These are phyloP conservation scores for Holacanthus passer DNA, from an alignment of 2,113 vertebrate species.

Conservation along the genomic window DNA sequence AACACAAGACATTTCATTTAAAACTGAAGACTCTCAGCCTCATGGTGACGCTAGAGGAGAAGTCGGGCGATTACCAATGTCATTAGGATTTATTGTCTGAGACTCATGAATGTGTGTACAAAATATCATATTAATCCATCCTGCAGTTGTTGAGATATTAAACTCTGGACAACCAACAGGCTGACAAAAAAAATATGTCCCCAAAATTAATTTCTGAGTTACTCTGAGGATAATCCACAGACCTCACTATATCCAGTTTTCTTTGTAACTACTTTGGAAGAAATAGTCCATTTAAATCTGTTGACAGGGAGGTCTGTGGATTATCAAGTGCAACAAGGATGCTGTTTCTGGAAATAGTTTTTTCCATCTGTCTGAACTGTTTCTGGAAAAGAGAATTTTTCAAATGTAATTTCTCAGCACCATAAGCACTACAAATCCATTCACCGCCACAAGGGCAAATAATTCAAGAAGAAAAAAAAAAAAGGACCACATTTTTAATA, in stretches of 20 bases:
- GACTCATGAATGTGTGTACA: not conserved
- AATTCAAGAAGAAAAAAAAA: not conserved
- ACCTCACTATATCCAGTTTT: not conserved
- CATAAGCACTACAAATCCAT: not conserved
- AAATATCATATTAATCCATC: not conserved
- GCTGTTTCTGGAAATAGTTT: not conserved
- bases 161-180: not conserved
- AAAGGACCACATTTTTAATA: not conserved
- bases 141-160: conserved; percentile 3
- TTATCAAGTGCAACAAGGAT: conserved; percentile 2
- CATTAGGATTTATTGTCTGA: not conserved
- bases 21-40: not conserved
- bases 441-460: not conserved
- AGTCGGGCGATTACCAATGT: too few relatives aligned
- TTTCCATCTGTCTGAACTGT: not conserved
- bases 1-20: not conserved
- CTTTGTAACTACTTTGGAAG: not conserved
- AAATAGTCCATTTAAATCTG: not conserved
- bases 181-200: not conserved
- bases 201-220: too few relatives aligned
- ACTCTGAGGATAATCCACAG: not conserved
- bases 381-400: conserved; percentile 8
- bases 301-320: conserved; percentile 18
- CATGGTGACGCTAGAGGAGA: not conserved
- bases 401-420: not conserved